Evolutionary conservation across 2,113 vertebrate genomes (phyloP), one percentile per base, ranked within the genome.

Genomic region (Notarius quadriscutis): DNA sequence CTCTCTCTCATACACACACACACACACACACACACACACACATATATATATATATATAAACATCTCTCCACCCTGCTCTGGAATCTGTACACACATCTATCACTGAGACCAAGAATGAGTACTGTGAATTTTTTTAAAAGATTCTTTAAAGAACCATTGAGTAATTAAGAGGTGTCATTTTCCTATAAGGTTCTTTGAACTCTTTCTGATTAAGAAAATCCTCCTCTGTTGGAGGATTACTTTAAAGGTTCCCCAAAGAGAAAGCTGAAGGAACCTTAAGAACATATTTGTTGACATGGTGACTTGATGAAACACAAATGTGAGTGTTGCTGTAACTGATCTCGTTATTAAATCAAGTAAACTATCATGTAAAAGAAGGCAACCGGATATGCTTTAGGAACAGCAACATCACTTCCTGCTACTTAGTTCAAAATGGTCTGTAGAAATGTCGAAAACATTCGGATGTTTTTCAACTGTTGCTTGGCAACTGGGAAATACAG

Each of bases 11-110:
- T 20, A 63, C 62, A 63, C 20, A 63, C 62, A 63, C 62, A 63
- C 20, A 51, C 25, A 81, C 67, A 65, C 84, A 57, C 22, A 77
- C n/a, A 3, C n/a, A 77, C 69, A 69, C 18, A 53, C 51, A 25
- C 53, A 89, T 74, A 88, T 14, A 71, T 67, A 84, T 27, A 74
- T 34, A 74, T 53, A 58, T 7, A 48, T 6, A 10, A 22, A 12
- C 25, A n/a, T 72, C 15, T 18, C 18, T 12, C 3, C 20, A 50
- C 20, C 5, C 11, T 77, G 1, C 41, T 10, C 67, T 71, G 17
- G 63, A 69, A 34, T 30, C 5, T 34, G 5, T 17, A 34, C 27
- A 34, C 30, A 17, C 7, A 15, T 71, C 67, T 10, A 4, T 41
- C 48, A 48, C 48, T 69, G 27, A 30, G 65, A 74, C 17, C 18